Percentiles rank a stretch among this genome's conserved stretches.
phyloP scores from a whole-genome alignment of 2,797 vertebrate genomes.

The Hypotaenidia okinawae region DNA sequence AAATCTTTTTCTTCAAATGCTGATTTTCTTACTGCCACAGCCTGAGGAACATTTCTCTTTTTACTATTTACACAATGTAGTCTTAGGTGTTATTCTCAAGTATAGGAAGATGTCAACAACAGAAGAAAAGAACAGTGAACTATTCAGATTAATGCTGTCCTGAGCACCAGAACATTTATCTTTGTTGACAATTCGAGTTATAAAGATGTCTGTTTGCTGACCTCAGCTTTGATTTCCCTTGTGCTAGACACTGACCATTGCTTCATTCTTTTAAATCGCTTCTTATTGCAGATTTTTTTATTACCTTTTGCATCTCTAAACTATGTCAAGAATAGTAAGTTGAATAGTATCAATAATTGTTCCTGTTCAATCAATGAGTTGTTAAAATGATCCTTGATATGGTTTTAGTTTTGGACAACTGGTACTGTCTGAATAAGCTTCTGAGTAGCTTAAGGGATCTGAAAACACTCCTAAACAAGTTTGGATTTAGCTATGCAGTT shows the following conservation, averaged over 20 bases:
- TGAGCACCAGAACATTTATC: neutral
- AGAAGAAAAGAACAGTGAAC: neutral
- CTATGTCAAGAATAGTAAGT: neutral
- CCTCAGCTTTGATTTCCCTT: neutral
- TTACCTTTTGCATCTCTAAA: neutral
- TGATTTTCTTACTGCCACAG: neutral
- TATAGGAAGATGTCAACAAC: neutral
- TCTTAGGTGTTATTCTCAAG: neutral
- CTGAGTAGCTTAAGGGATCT: no score
- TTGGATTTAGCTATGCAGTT: no score
- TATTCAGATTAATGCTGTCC: neutral
- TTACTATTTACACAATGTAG: neutral
- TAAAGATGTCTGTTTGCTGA: neutral
- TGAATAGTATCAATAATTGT: neutral
- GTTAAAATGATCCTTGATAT: neutral
- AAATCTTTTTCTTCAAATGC: neutral
- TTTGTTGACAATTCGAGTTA: neutral
- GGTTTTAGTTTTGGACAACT: no score
- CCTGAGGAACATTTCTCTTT: neutral
- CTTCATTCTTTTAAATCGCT: neutral
- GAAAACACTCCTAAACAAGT: no score
- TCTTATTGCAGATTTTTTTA: neutral
- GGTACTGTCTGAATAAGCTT: no score
- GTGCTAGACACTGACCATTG: neutral
- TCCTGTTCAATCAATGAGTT: neutral